These are phyloP conservation scores for Diloba caeruleocephala DNA, from an alignment of 2,888 invertebrate species.

Conservation along the genomic window DNA sequence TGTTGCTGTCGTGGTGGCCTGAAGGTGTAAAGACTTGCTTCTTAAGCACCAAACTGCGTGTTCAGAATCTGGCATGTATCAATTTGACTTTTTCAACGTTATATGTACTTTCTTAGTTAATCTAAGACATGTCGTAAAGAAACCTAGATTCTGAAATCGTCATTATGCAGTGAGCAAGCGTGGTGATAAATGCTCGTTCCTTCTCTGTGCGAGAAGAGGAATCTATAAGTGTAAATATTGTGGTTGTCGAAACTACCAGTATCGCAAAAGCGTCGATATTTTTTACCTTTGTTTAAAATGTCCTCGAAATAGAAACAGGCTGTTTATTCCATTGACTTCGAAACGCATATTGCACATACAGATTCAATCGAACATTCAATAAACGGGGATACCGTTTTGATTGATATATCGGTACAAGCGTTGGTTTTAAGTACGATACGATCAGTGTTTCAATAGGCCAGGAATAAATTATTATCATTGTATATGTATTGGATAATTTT, in stretches of 20 bases:
- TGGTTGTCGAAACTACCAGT: background rate
- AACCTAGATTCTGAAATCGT: too few species aligned
- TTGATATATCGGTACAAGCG: constrained; percentile 19
- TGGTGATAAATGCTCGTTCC: too few species aligned
- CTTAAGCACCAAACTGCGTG: too few species aligned
- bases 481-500: background rate
- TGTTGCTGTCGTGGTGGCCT: too few species aligned
- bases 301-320: constrained; percentile 12
- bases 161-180: too few species aligned
- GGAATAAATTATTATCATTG: constrained; percentile 5
- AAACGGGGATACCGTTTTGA: constrained; percentile 37
- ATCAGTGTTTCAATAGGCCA: constrained; percentile 1
- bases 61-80: too few species aligned
- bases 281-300: constrained; percentile 17
- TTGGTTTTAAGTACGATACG: constrained; percentile 18
- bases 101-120: too few species aligned
- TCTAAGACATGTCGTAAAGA: too few species aligned
- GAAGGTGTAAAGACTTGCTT: too few species aligned
- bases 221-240: too few species aligned
- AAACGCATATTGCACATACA: constrained; percentile 16
- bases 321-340: constrained; percentile 17
- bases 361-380: constrained; percentile 39
- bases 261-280: constrained; percentile 12
- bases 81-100: too few species aligned
- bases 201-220: too few species aligned